Base-by-base conservation (phyloP, 2,888 invertebrate species). In the Leptopterna dolabrata region DNA sequence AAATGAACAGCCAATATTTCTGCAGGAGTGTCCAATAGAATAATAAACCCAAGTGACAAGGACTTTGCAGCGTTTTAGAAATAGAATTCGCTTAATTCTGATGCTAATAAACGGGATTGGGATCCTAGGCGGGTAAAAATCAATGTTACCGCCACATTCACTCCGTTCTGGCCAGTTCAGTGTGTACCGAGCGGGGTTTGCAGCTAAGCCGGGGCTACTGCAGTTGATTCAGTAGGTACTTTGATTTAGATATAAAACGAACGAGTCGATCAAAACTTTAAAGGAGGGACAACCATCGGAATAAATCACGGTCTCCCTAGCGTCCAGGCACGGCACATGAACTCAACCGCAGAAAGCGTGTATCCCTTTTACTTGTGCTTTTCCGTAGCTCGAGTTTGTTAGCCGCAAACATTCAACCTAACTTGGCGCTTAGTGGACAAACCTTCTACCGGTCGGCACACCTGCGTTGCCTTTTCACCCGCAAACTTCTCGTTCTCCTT, bases 331-430 rank as follows among this genome's bases (percentile, higher is more conserved):
- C 4, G 0, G 51, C n/a, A 51, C 63, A 63, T 63, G 63, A 63
- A 6, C 63, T 13, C 63, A 24, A 63, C 63, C 63, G 63, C 24
- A 24, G 24, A 63, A 24, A 63, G 63, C 63, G 24, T 63, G 63
- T 63, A 63, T 63, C 63, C 63, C 63, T 63, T 63, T 63, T 19
- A 27, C 63, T 63, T 63, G 24, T 63, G 63, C 63, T 24, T 63
- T 27, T 19, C 63, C 63, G 63, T 63, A 24, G 24, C 63, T 63
- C 11, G 63, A 63, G 63, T 63, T 63, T 63, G 63, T 63, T 63
- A 63, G 27, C 63, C 63, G 63, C 63, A 63, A 63, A 63, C 63
- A 63, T 63, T 63, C 63, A 19, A 63, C 63, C 63, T 63, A 63
- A 63, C 63, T 63, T 63, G 24, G 63, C 63, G 63, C 24, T 63